phyloP scores from a whole-genome alignment of 2,888 invertebrate species.

The Andricus quercusramuli region DNA sequence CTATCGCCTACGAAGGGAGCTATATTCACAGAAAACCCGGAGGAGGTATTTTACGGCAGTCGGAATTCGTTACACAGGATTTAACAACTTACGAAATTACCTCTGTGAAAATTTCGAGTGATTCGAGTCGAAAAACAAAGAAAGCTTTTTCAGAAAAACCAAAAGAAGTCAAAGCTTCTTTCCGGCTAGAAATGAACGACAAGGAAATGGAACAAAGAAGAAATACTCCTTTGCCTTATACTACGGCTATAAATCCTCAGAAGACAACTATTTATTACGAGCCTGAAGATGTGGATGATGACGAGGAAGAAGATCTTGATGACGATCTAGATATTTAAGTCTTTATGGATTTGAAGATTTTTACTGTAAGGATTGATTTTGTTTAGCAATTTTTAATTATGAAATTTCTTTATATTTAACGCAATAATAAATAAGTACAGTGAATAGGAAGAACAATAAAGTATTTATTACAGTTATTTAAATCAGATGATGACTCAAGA shows the following conservation, averaged over 20 bases:
- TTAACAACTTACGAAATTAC: conserved; percentile 61
- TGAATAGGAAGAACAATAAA: background rate
- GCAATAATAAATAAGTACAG: background rate
- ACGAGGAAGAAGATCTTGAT: conserved; percentile 93
- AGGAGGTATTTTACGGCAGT: conserved; percentile 64
- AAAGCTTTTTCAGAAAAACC: conserved; percentile 42
- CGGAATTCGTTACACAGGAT: conserved; percentile 66
- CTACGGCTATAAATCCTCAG: conserved; percentile 55
- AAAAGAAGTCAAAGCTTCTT: conserved; percentile 66
- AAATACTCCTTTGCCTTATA: conserved; percentile 71
- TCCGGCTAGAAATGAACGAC: conserved; percentile 72
- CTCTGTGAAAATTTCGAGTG: conserved; percentile 55
- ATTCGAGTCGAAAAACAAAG: background rate
- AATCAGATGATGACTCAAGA: background rate
- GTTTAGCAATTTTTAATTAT: too few species aligned
- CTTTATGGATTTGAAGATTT: background rate
- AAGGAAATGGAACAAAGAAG: conserved; percentile 72
- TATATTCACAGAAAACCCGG: conserved; percentile 68
- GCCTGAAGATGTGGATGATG: conserved; percentile 89
- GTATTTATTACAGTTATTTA: background rate
- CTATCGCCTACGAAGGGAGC: conserved; percentile 51
- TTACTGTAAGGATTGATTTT: background rate
- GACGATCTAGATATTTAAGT: conserved; percentile 87
- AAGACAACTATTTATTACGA: conserved; percentile 84
- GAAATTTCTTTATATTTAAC: background rate